phyloP scores from a whole-genome alignment of 2,888 invertebrate species.

The Antheraea assamensis region DNA sequence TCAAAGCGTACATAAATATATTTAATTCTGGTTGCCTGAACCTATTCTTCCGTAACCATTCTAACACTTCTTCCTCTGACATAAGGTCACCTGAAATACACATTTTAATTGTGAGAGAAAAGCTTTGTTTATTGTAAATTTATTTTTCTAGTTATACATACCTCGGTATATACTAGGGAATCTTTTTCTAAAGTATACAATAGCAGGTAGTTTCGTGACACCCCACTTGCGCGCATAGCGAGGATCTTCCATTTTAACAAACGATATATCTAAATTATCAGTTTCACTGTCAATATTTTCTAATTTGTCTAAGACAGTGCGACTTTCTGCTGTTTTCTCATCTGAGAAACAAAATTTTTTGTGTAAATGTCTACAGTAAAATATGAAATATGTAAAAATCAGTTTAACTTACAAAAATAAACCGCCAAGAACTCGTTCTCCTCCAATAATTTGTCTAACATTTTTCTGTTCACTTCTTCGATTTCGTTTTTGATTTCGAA shows the following conservation, averaged over 20 bases:
- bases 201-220: conserved; percentile 93
- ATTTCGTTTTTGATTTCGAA: conserved; percentile 98
- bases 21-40: conserved; percentile 96
- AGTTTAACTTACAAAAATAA: conserved; percentile 92
- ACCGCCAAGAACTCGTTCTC: conserved; percentile 98
- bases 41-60: conserved; percentile 96
- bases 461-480: conserved; percentile 97
- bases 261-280: conserved; percentile 95
- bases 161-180: conserved; percentile 97
- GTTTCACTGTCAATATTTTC: conserved; percentile 98
- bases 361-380: not conserved
- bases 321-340: conserved; percentile 91
- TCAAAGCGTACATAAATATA: conserved; percentile 96
- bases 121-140: not conserved
- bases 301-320: conserved; percentile 90
- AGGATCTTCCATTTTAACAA: conserved; percentile 96
- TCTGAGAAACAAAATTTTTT: conserved; percentile 76
- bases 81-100: conserved; percentile 88
- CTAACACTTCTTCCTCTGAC: conserved; percentile 92
- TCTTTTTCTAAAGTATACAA: conserved; percentile 94
- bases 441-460: conserved; percentile 96
- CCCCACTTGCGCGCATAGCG: conserved; percentile 97
- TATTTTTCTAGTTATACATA: conserved; percentile 44
- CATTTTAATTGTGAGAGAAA: not conserved
- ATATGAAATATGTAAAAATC: not conserved